Conservation (phyloP, 2,797 vertebrate genomes). For the Mionectes olivaceus region DNA sequence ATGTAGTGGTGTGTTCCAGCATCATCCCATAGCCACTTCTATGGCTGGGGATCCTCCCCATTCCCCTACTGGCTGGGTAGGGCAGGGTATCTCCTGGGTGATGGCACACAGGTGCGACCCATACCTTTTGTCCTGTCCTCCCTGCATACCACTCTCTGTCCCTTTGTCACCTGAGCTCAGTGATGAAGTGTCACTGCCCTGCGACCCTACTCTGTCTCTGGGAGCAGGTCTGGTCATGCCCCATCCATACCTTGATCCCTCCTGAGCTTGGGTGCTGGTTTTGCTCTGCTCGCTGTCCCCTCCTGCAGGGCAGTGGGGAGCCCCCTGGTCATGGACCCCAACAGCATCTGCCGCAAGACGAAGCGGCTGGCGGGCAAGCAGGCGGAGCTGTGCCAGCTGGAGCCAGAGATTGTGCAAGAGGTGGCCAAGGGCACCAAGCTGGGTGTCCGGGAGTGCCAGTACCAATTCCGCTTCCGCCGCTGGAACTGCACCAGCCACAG, state of each 20-base stretch:
- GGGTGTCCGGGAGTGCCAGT: conserved; percentile 95
- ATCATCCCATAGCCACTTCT: background rate
- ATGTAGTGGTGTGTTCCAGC: background rate
- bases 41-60: accelerated
- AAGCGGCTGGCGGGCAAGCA: conserved; percentile 93
- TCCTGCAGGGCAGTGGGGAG: conserved; percentile 95
- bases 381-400: conserved; percentile 94
- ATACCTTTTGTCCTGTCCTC: background rate
- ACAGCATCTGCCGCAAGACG: conserved; percentile 98
- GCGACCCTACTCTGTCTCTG: accelerated
- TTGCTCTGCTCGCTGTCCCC: conserved; percentile 56
- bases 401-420: conserved; percentile 95
- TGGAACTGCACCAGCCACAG: conserved; percentile 99
- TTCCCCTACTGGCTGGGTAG: accelerated
- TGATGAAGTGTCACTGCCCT: background rate
- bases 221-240: background rate
- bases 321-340: conserved; percentile 98
- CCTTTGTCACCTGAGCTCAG: background rate
- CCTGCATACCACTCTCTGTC: background rate
- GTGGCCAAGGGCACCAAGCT: conserved; percentile 94
- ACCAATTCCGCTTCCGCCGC: conserved; percentile 95
- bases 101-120: background rate
- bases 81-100: background rate
- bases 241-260: background rate
- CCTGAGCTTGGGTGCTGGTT: background rate